Evolutionary conservation across 1,140 invertebrate genomes (phyloP).

Genomic region (Dysdera silvatica): DNA sequence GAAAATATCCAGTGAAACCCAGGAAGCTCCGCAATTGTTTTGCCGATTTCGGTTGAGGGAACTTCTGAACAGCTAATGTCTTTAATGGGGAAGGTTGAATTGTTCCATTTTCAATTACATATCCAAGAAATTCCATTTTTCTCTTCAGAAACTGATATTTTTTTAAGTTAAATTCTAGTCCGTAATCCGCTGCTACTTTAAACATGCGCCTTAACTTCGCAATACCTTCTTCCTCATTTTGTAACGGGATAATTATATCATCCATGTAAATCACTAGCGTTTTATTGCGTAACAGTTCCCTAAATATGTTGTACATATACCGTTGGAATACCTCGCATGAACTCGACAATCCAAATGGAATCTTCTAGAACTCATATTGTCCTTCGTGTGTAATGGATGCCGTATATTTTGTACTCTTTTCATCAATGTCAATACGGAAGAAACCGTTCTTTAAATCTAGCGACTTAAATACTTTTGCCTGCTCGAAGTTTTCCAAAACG

Average conservation of each 20-base stretch:
- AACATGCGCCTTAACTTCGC: conserved; percentile 5
- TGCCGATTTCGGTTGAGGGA: conserved; percentile 28
- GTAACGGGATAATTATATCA: conserved; percentile 34
- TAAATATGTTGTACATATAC: conserved; percentile 35
- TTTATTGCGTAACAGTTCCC: conserved; percentile 5
- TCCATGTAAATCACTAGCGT: conserved; percentile 33
- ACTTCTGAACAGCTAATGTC: conserved; percentile 13
- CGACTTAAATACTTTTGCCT: background rate
- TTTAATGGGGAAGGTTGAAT: background rate
- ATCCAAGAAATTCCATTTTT: background rate
- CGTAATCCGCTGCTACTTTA: background rate
- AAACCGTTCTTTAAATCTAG: conserved; percentile 7
- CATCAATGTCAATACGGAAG: background rate
- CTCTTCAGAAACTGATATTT: conserved; percentile 6
- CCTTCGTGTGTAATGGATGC: conserved; percentile 2
- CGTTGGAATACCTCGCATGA: conserved; percentile 26
- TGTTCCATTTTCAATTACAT: background rate
- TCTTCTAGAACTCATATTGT: conserved; percentile 3
- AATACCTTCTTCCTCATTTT: conserved; percentile 11
- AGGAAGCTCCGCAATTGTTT: conserved; percentile 39
- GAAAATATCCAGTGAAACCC: conserved; percentile 38
- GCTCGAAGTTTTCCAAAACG: background rate
- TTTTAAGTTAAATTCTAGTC: conserved; percentile 2
- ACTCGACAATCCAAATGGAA: background rate
- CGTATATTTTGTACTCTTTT: background rate